Evolutionary conservation across 2,113 vertebrate species (phyloP).

Genomic region (Dinomys branickii): DNA sequence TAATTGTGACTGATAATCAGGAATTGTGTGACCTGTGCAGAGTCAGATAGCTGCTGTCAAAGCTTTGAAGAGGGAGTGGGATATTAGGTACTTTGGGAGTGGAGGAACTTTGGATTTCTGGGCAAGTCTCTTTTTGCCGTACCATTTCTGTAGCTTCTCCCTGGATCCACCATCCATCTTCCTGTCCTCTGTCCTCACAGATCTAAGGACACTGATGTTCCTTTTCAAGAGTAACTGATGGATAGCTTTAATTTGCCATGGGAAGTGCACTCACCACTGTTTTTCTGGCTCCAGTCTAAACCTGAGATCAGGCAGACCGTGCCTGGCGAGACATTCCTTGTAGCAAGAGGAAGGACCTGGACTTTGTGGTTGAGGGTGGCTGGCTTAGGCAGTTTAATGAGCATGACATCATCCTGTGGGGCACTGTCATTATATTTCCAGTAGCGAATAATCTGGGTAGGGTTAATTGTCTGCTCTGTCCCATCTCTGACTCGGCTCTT

Average conservation of each 20-base stretch:
- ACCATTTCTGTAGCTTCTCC: neutral
- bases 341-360: constrained; percentile 85
- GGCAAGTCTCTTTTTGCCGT: neutral
- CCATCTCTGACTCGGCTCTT: constrained; percentile 75
- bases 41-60: neutral
- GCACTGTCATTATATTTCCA: constrained; percentile 74
- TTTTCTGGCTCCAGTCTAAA: constrained; percentile 90
- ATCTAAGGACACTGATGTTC: neutral
- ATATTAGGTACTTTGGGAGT: neutral
- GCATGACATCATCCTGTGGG: constrained; percentile 92
- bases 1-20: neutral
- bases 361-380: constrained; percentile 87
- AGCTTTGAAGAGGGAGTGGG: neutral
- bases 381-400: constrained; percentile 87
- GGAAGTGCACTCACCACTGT: constrained; percentile 75
- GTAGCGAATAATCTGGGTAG: constrained; percentile 77
- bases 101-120: neutral
- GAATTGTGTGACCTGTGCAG: neutral
- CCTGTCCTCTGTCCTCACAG: neutral
- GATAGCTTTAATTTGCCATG: neutral
- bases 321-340: constrained; percentile 84
- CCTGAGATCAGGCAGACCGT: constrained; percentile 89
- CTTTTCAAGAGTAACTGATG: neutral
- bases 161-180: no score
- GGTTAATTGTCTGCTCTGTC: constrained; percentile 79